Percentiles rank a stretch among this genome's conserved stretches.
Evolutionary conservation across 2,888 invertebrate genomes (phyloP).

Genomic region (Ornithoptera alexandrae): DNA sequence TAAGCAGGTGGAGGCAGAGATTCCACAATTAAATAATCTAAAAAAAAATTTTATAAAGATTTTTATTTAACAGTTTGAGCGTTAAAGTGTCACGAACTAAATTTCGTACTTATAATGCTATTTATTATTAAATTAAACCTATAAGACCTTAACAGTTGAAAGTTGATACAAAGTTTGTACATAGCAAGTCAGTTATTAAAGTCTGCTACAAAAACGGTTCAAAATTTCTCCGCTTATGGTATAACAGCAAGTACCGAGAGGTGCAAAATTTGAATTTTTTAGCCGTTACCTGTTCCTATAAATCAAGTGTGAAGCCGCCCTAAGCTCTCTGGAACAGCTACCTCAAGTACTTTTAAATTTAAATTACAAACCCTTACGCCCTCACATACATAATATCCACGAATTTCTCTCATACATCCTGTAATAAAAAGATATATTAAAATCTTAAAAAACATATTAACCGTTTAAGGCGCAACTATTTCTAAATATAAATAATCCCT

Average conservation of each 20-base stretch:
- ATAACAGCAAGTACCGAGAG: conserved; percentile 52
- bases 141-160: not conserved
- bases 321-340: conserved; percentile 70
- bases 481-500: no score
- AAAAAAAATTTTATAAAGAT: no score
- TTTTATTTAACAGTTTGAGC: no score
- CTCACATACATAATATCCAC: not conserved
- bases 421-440: not conserved
- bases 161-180: conserved; percentile 14
- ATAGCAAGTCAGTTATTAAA: conserved; percentile 49
- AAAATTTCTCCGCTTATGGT: conserved; percentile 43
- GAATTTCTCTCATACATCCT: not conserved
- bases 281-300: conserved; percentile 76
- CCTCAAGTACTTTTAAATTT: conserved; percentile 74
- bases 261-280: conserved; percentile 74
- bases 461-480: no score
- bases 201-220: conserved; percentile 52
- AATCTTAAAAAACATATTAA: not conserved
- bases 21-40: no score
- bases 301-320: conserved; percentile 72
- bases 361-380: conserved; percentile 52
- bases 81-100: no score
- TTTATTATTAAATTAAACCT: not conserved
- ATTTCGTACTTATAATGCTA: no score
- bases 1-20: no score